These are phyloP conservation scores for Hippocampus abdominalis DNA, from an alignment of 2,113 vertebrate species.

Conservation along the genomic window DNA sequence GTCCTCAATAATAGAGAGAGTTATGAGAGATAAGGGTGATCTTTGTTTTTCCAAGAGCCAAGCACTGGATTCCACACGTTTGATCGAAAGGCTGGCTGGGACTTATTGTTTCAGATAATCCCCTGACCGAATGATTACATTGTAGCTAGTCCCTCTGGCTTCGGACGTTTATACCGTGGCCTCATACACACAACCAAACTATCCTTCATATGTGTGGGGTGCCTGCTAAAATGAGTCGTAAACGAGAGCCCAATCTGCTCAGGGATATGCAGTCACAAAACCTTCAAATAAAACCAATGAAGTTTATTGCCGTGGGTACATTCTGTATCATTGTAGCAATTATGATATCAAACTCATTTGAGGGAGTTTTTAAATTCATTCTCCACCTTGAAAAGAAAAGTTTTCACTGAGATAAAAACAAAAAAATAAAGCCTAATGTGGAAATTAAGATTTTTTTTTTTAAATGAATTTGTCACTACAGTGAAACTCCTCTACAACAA, in stretches of 20 bases:
- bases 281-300: neutral
- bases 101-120: conserved; percentile 71
- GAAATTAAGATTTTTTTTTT: neutral
- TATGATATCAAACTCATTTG: neutral
- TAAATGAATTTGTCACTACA: no score
- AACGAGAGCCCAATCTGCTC: neutral
- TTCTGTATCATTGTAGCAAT: neutral
- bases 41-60: conserved; percentile 64
- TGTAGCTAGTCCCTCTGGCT: conserved; percentile 29
- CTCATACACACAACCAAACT: neutral
- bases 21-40: conserved; percentile 68
- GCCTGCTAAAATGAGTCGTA: conserved; percentile 2
- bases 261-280: neutral
- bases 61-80: conserved; percentile 49
- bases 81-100: conserved; percentile 53
- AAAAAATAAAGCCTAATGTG: no score
- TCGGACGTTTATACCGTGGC: conserved; percentile 29
- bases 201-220: conserved; percentile 1
- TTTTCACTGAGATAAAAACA: neutral
- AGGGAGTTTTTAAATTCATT: neutral
- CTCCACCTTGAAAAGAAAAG: neutral
- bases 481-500: no score
- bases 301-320: neutral
- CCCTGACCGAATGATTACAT: conserved; percentile 46
- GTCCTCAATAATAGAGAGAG: conserved; percentile 60